Base-by-base conservation (phyloP, 2,888 invertebrate species). In the Volucella zonaria region DNA sequence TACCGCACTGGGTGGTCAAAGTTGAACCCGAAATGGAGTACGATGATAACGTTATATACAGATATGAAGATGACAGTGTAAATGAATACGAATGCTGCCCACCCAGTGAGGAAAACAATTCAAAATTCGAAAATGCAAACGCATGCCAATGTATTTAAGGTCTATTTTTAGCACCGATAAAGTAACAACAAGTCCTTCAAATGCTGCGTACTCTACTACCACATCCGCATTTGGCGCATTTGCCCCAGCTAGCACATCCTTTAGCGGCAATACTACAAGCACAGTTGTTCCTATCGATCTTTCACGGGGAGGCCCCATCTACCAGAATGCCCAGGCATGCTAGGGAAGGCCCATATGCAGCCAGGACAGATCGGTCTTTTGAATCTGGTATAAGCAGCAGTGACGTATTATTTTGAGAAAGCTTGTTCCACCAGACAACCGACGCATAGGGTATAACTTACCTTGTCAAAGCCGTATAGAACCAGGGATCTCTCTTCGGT, bases 51-150 rank as follows among this genome's bases (percentile, higher is more conserved):
- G n/a, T 92, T 54, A 92, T 92, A 71, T 92, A 92, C 87, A 91
- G 92, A 92, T 92, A 91, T 66, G 95, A 95, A 88, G 94, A 94
- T 77, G 95, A 94, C 81, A 94, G 94, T 88, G 93, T 93, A 1
- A 95, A 95, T 88, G 96, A 95, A 76, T 96, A 96, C 91, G 96
- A 96, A 87, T 95, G 95, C 86, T 94, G 95, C 88, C 95, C 94
- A 75, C 94, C 95, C 86, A 95, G 94, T 89, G 96, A n/a, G n/a
- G n/a, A n/a, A n/a, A n/a, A n/a, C n/a, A n/a, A n/a, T n/a, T n/a
- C n/a, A n/a, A n/a, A n/a, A 89, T 95, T 94, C 89, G 94, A 94
- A 89, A 94, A 94, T 71, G 90, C 91, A 0, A 92, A 93, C 75
- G 93, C 94, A 87, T 95, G 95, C 45, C 42, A 31, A 38, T 87